Conservation (phyloP, 2,888 invertebrate genomes). For the Meganola albula region DNA sequence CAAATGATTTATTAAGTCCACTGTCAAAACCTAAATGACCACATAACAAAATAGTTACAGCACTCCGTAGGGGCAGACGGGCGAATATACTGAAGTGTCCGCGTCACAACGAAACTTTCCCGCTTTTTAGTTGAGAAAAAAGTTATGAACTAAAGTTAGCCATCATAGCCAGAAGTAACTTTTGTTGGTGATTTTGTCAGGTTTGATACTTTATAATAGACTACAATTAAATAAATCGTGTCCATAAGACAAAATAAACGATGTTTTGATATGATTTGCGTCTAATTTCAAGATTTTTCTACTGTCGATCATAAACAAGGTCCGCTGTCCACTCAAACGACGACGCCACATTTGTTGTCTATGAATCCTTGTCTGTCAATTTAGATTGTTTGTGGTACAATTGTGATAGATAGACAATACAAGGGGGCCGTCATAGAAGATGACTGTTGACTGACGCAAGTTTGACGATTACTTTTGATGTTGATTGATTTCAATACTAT, state of each 20-base stretch:
- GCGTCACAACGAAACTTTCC: slow-evolving; percentile 73
- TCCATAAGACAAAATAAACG: slow-evolving; percentile 22
- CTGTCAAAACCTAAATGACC: slow-evolving; percentile 56
- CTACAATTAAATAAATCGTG: no score
- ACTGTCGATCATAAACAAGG: slow-evolving; percentile 69
- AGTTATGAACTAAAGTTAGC: slow-evolving; percentile 33
- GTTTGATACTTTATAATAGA: no score
- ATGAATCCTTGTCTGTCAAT: slow-evolving; percentile 27
- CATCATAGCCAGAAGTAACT: no score
- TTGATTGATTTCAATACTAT: no score
- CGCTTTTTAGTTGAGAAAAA: slow-evolving; percentile 62
- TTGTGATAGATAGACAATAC: no score
- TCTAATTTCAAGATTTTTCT: slow-evolving; percentile 41
- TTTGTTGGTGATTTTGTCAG: no score
- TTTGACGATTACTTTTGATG: no score
- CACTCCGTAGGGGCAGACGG: slow-evolving; percentile 48
- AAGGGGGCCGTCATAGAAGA: no score
- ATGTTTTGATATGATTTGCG: slow-evolving; percentile 37
- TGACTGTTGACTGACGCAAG: no score
- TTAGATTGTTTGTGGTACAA: no score
- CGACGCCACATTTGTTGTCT: slow-evolving; percentile 60
- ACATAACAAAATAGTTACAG: slow-evolving; percentile 63
- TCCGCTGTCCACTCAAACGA: slow-evolving; percentile 51
- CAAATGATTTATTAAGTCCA: slow-evolving; percentile 55
- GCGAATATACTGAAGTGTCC: slow-evolving; percentile 57